Evolutionary conservation across 1,140 invertebrate species (phyloP), one percentile per base, ranked within the genome.

Genomic region (Caenorhabditis brenneri): DNA sequence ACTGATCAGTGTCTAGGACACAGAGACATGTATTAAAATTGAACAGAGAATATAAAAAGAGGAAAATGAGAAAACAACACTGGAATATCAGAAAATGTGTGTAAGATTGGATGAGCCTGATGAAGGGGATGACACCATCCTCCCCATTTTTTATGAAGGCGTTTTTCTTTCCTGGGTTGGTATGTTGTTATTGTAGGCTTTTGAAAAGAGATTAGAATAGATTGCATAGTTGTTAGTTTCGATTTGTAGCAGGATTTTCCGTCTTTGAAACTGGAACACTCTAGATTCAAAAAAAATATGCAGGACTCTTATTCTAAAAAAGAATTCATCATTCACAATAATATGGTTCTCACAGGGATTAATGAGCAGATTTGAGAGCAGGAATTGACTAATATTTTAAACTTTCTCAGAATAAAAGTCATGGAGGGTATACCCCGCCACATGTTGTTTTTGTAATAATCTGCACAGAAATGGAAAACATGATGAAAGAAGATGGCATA

Each of bases 91-190:
- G n/a, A 74, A 55, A 42, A 42, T 74, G 65, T 46, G 36, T 46
- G 9, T 22, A 42, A 74, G 65, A 42, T 74, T 42, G 65, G 22
- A 74, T 42, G 65, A 24, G 31, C 16, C 36, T 74, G n/a, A 33
- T 65, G 65, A 42, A 7, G 33, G 16, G 27, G 22, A 58, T 58
- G 55, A 29, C 3, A 58, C 10, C 22, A 9, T 7, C 4, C n/a
- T 12, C 36, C 36, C 46, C 65, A 27, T 74, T 74, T 74, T 74
- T 74, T 15, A 74, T 74, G 36, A 74, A 39, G 16, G n/a, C 36
- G n/a, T n/a, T 65, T n/a, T 65, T 36, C 36, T 6, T 65, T 33
- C n/a, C 7, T 51, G n/a, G 15, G 24, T 36, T 65, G 60, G 12
- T 65, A 27, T 33, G 15, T 39, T 65, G 12, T 58, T 58, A 7